These are phyloP conservation scores for Cathartes aura DNA, from an alignment of 2,113 vertebrate genomes.

Conservation along the genomic window DNA sequence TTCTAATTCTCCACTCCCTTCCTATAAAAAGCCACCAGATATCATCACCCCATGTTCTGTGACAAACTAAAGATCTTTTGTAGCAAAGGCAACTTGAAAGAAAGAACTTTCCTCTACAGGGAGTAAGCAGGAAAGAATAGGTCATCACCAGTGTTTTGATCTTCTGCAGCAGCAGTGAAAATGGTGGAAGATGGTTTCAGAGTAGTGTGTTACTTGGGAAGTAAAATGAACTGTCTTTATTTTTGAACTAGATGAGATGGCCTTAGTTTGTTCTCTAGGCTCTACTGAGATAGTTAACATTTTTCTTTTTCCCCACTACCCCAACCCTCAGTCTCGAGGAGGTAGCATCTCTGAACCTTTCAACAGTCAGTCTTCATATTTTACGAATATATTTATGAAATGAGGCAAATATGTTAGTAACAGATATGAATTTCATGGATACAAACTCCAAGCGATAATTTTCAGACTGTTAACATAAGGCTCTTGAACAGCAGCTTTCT, in stretches of 20 bases:
- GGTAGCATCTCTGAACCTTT: background rate
- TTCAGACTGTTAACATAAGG: background rate
- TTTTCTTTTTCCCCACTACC: background rate
- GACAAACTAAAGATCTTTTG: background rate
- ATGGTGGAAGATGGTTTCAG: background rate
- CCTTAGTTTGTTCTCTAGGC: background rate
- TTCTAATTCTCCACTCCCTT: background rate
- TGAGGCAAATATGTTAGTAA: background rate
- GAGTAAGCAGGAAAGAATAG: background rate
- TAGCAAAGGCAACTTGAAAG: background rate
- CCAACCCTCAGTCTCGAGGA: background rate
- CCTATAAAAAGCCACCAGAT: background rate
- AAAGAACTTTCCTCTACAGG: background rate
- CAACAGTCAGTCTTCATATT: background rate
- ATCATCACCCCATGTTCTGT: background rate
- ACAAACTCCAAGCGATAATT: background rate
- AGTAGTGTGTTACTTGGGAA: background rate
- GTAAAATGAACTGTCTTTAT: background rate
- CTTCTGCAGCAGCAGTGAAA: background rate
- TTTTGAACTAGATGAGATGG: background rate
- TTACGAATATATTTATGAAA: background rate
- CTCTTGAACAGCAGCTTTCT: background rate
- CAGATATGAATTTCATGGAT: background rate
- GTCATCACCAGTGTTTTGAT: background rate
- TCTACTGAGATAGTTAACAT: background rate